phyloP scores from a whole-genome alignment of 1,140 invertebrate genomes.

The Planococcus citri region DNA sequence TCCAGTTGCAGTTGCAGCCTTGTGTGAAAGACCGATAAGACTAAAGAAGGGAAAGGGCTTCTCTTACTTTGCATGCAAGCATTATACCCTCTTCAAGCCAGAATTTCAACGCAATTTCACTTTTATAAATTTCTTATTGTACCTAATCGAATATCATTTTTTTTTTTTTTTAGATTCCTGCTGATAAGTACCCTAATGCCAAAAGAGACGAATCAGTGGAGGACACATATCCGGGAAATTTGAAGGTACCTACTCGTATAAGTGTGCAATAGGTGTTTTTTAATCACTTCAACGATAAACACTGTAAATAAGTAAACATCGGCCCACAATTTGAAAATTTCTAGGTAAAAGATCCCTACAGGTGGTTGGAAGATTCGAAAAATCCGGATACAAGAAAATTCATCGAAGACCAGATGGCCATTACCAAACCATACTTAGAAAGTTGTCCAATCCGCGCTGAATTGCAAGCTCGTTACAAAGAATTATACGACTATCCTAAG shows the following conservation, averaged over 20 bases:
- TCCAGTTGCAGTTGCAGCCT: no score
- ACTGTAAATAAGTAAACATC: no score
- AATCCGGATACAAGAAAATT: slow-evolving; percentile 80
- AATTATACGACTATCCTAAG: slow-evolving; percentile 93
- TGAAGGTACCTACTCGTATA: not conserved
- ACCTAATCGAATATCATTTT: no score
- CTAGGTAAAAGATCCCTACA: slow-evolving; percentile 81
- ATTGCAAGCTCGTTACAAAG: slow-evolving; percentile 63
- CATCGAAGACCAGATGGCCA: slow-evolving; percentile 80
- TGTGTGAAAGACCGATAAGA: no score
- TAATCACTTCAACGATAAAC: no score
- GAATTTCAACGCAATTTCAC: no score
- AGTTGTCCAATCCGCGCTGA: slow-evolving; percentile 55
- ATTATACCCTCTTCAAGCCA: no score
- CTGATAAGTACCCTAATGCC: not conserved
- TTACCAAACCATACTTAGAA: slow-evolving; percentile 76
- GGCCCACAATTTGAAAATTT: no score
- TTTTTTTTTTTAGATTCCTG: no score
- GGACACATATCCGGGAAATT: not conserved
- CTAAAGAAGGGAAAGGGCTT: no score
- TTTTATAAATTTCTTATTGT: no score
- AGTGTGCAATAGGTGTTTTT: not conserved
- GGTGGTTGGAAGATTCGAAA: slow-evolving; percentile 95
- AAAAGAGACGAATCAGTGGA: not conserved
- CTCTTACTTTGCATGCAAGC: no score